These are phyloP conservation scores for Tenthredo distinguenda DNA, from an alignment of 2,888 invertebrate genomes.

Conservation along the genomic window DNA sequence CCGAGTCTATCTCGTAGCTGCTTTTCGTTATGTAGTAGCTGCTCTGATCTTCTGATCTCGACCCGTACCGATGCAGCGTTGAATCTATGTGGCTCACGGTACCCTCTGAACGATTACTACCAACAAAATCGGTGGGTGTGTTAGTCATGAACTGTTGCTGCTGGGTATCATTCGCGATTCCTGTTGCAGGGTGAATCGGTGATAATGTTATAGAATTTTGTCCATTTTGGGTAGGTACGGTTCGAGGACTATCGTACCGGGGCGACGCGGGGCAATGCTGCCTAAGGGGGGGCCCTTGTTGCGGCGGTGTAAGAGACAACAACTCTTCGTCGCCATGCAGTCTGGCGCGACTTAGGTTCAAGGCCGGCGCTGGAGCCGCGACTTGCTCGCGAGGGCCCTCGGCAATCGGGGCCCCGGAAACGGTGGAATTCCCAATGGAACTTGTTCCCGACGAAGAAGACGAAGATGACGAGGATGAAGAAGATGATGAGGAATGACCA, in stretches of 20 bases:
- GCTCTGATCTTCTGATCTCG: slow-evolving; percentile 28
- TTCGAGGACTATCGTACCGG: slow-evolving; percentile 30
- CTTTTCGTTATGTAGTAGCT: slow-evolving; percentile 36
- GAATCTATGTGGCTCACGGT: slow-evolving; percentile 14
- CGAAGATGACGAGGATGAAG: slow-evolving; percentile 39
- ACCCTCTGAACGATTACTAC: slow-evolving; percentile 5
- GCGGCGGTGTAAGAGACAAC: slow-evolving; percentile 50
- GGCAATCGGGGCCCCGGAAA: slow-evolving; percentile 59
- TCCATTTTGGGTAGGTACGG: slow-evolving; percentile 19
- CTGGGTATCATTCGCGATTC: slow-evolving; percentile 22
- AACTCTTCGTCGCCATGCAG: slow-evolving; percentile 76
- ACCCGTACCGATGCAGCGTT: slow-evolving; percentile 23
- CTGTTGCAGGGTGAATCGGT: slow-evolving; percentile 54
- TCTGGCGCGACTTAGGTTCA: slow-evolving; percentile 79
- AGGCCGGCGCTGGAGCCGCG: slow-evolving; percentile 75
- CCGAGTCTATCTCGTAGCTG: slow-evolving; percentile 44
- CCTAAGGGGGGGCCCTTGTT: slow-evolving; percentile 47
- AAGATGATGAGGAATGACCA: slow-evolving; percentile 37
- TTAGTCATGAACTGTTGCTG: slow-evolving; percentile 26
- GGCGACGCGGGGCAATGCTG: slow-evolving; percentile 45
- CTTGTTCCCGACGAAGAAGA: slow-evolving; percentile 41
- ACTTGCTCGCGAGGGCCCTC: slow-evolving; percentile 65
- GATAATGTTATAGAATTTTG: slow-evolving; percentile 53
- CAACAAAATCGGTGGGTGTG: background rate
- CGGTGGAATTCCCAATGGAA: slow-evolving; percentile 39